Percentiles rank a stretch among this genome's conserved stretches.
Conservation (phyloP, 2,113 vertebrate genomes). For the Pteropus alecto region DNA sequence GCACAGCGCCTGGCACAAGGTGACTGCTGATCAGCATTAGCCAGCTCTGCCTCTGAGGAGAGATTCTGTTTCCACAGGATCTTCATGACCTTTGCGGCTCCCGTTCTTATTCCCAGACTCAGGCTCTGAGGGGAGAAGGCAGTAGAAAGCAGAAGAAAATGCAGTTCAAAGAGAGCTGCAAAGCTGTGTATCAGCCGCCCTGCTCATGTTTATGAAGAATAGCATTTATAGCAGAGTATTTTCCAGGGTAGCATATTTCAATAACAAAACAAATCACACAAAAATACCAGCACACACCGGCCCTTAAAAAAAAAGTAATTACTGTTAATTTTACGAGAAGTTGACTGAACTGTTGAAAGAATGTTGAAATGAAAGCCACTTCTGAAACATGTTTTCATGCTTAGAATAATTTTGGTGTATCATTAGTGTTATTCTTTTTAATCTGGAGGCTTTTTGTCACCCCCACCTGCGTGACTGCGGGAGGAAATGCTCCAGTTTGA, state of each 20-base stretch:
- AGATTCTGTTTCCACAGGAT: neutral
- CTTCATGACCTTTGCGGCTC: neutral
- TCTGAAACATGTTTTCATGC: slow-evolving; percentile 44
- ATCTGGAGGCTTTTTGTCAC: slow-evolving; percentile 63
- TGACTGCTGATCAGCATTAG: neutral
- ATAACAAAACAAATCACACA: slow-evolving; percentile 65
- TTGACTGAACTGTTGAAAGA: slow-evolving; percentile 61
- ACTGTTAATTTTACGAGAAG: slow-evolving; percentile 66
- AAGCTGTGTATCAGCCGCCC: neutral
- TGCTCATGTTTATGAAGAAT: slow-evolving; percentile 58
- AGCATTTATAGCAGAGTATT: slow-evolving; percentile 61
- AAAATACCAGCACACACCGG: slow-evolving; percentile 33
- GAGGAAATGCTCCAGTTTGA: slow-evolving; percentile 46
- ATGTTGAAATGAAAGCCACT: slow-evolving; percentile 55
- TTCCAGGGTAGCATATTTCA: slow-evolving; percentile 67
- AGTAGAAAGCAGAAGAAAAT: slow-evolving; percentile 14
- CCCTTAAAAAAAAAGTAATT: slow-evolving; percentile 46
- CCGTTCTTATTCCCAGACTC: neutral
- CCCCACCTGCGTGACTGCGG: slow-evolving; percentile 57
- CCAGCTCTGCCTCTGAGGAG: neutral
- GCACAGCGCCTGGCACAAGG: neutral
- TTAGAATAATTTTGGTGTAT: slow-evolving; percentile 37
- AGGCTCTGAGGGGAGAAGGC: neutral
- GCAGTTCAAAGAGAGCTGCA: slow-evolving; percentile 42
- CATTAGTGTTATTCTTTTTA: neutral